Evolutionary conservation across 2,888 invertebrate species (phyloP).

Genomic region (Dyspetes luteomarginatus): DNA sequence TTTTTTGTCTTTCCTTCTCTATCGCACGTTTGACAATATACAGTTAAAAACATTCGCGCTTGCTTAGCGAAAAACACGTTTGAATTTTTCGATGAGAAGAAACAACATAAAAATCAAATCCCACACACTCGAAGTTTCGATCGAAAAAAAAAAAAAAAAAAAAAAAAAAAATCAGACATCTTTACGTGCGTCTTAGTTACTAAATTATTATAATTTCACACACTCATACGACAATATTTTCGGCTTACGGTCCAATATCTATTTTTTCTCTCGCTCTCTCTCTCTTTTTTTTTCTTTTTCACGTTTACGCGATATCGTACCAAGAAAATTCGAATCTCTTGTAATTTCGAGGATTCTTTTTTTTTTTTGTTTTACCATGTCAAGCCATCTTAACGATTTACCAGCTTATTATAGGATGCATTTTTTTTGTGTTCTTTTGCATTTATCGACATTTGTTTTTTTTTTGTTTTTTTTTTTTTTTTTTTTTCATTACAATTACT

Average conservation of each 20-base stretch:
- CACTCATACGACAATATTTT: slow-evolving; percentile 58
- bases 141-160: background rate
- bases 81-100: background rate
- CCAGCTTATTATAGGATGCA: slow-evolving; percentile 57
- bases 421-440: slow-evolving; percentile 63
- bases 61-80: background rate
- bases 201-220: slow-evolving; percentile 62
- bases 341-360: slow-evolving; percentile 29
- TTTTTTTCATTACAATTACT: slow-evolving; percentile 47
- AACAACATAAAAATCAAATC: background rate
- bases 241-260: slow-evolving; percentile 28
- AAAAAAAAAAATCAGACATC: slow-evolving; percentile 22
- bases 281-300: slow-evolving; percentile 7
- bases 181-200: slow-evolving; percentile 51
- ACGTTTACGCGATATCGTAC: slow-evolving; percentile 32
- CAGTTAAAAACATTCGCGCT: background rate
- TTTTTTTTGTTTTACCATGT: slow-evolving; percentile 46
- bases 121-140: slow-evolving; percentile 34
- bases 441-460: slow-evolving; percentile 57
- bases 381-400: slow-evolving; percentile 59
- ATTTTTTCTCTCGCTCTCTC: slow-evolving; percentile 24
- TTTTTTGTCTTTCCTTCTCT: slow-evolving; percentile 23
- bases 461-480: slow-evolving; percentile 50
- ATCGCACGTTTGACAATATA: slow-evolving; percentile 44
- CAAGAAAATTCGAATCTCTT: background rate